Base-by-base conservation (phyloP, 2,888 invertebrate genomes). In the Busseola fusca region DNA sequence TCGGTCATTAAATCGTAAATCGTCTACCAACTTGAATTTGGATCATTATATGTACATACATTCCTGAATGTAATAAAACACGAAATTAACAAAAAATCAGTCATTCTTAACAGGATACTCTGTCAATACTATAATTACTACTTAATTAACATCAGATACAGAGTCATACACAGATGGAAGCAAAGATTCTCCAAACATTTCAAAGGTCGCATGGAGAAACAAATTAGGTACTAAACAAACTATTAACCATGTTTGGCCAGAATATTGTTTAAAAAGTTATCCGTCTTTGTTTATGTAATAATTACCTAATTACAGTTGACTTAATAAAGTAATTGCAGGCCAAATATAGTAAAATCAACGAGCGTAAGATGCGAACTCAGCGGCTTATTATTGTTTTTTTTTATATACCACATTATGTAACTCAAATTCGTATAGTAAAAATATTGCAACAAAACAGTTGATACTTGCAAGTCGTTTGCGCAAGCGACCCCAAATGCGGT, bases 81-180 rank as follows among this genome's bases (percentile, higher is more conserved):
- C 45, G 27, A 82, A 74, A 75, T 72, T 64, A 83, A 74, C 52
- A 37, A 69, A 83, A 69, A 74, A 58, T 83, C 85, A 78, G 85
- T 85, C 81, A 72, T 69, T 81, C 69, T 60, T 76, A 73, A 71
- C 58, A 69, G 54, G 72, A 67, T 42, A 74, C 25, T 63, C 74
- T 56, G 58, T 78, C 64, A 70, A 14, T 79, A 66, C 37, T 64
- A 54, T 57, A 78, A 64, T 56, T 59, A 78, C 40, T 64, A 66
- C 67, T 40, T 73, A 72, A 64, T 56, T 76, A 67, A 70, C 48
- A 60, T 82, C 70, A 80, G 65, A 65, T 65, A 64, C 78, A 81
- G 59, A 74, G 52, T 72, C 62, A 34, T 81, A 80, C 54, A 34
- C 34, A 58, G 42, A 76, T 64, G 70, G 70, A 76, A 84, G 72